A percentile compares a stretch with the other conserved stretches of the same genome.
These are phyloP conservation scores for Clusia tigrina DNA, from an alignment of 2,888 invertebrate species.

Conservation along the genomic window DNA sequence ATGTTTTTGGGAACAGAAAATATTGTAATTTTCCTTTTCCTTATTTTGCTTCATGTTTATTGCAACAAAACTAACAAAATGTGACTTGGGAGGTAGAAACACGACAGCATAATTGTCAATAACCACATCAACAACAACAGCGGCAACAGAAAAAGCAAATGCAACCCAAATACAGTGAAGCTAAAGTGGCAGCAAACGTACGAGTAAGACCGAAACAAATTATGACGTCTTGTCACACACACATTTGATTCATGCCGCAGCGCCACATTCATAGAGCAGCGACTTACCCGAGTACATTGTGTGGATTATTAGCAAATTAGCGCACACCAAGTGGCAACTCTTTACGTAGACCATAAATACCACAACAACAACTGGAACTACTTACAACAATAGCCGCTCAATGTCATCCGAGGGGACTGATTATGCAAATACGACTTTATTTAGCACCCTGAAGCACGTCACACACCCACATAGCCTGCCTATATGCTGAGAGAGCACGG, in stretches of 20 bases:
- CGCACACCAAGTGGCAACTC: constrained; percentile 42
- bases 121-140: background rate
- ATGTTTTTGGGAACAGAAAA: too few species aligned
- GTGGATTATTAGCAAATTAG: constrained; percentile 55
- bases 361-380: background rate
- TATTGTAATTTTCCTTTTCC: too few species aligned
- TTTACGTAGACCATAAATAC: constrained; percentile 34
- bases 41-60: constrained; percentile 25
- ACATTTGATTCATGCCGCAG: constrained; percentile 18
- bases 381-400: background rate
- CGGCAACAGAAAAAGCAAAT: constrained; percentile 1
- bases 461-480: background rate
- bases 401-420: background rate
- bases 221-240: constrained; percentile 56
- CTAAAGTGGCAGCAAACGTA: background rate
- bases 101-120: constrained; percentile 47
- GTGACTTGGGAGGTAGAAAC: constrained; percentile 54
- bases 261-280: constrained; percentile 7
- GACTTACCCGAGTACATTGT: constrained; percentile 26
- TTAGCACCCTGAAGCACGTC: background rate
- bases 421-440: constrained; percentile 5
- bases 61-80: constrained; percentile 37
- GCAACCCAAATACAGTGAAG: background rate
- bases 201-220: constrained; percentile 40
- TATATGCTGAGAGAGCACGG: background rate